A percentile compares a stretch with the other conserved stretches of the same genome.
Evolutionary conservation across 2,888 invertebrate species (phyloP).

Genomic region (Helobdella robusta): DNA sequence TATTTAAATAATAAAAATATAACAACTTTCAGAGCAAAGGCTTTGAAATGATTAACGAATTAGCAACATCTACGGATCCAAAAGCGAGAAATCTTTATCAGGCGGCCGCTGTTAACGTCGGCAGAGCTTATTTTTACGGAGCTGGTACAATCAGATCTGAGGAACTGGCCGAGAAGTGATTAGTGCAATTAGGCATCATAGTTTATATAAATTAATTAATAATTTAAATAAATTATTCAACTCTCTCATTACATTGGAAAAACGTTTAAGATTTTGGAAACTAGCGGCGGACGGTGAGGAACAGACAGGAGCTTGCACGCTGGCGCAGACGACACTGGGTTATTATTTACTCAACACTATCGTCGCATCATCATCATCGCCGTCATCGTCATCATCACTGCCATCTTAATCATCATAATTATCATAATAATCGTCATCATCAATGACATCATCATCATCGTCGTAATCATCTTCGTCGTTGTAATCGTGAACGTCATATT

Average conservation of each 20-base stretch:
- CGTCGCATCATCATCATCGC: too few species aligned
- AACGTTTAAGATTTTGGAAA: slow-evolving; percentile 47
- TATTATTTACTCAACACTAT: too few species aligned
- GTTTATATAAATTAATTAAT: too few species aligned
- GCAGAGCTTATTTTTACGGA: slow-evolving; percentile 48
- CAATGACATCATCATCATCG: too few species aligned
- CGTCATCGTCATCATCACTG: too few species aligned
- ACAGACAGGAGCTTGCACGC: slow-evolving; percentile 42
- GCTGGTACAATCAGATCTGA: slow-evolving; percentile 47
- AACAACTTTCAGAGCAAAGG: slow-evolving; percentile 34
- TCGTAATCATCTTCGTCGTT: too few species aligned
- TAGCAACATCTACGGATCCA: slow-evolving; percentile 38
- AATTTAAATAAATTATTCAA: too few species aligned
- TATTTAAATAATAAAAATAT: too few species aligned
- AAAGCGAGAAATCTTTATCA: slow-evolving; percentile 40
- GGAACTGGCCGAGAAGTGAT: slow-evolving; percentile 45
- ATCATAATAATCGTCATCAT: too few species aligned
- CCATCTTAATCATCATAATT: too few species aligned
- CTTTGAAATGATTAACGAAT: slow-evolving; percentile 41
- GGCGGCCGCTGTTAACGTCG: slow-evolving; percentile 47
- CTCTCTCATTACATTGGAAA: too few species aligned
- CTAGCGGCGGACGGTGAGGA: slow-evolving; percentile 49
- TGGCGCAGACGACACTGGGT: slow-evolving; percentile 48
- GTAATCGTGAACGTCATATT: too few species aligned
- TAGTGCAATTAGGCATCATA: neutral